Evolutionary conservation across 2,113 vertebrate genomes (phyloP).

Genomic region (Tinamus guttatus): DNA sequence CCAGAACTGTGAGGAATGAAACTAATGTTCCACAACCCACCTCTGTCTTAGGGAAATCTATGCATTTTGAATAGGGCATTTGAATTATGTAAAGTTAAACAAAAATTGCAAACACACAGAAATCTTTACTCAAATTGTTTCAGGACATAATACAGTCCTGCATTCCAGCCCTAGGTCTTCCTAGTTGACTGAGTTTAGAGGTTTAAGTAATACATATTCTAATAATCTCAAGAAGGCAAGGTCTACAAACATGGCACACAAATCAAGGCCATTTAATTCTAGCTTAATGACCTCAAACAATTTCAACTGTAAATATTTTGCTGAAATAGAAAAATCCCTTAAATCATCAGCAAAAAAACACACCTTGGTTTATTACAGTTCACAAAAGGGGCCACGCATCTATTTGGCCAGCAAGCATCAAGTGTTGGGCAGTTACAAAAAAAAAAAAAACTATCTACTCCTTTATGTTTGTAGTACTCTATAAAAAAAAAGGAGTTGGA

Average conservation of each 20-base stretch:
- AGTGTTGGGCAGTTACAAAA: not conserved
- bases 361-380: not conserved
- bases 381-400: not conserved
- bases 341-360: not conserved
- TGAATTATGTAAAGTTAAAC: slow-evolving; percentile 25
- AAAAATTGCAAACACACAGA: not conserved
- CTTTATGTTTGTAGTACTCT: not conserved
- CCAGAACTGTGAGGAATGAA: slow-evolving; percentile 70
- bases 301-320: not conserved
- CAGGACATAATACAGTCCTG: not conserved
- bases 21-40: slow-evolving; percentile 64
- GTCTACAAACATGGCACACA: not conserved
- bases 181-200: not conserved
- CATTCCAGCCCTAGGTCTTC: not conserved
- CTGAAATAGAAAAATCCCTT: not conserved
- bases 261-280: not conserved
- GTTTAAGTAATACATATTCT: not conserved
- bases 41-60: slow-evolving; percentile 24
- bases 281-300: not conserved
- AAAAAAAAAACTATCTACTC: not conserved
- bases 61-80: slow-evolving; percentile 34
- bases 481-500: not conserved
- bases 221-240: not conserved
- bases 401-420: not conserved
- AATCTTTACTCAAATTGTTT: not conserved